These are phyloP conservation scores for Eubasilissa splendida DNA, from an alignment of 2,888 invertebrate species.

Conservation along the genomic window DNA sequence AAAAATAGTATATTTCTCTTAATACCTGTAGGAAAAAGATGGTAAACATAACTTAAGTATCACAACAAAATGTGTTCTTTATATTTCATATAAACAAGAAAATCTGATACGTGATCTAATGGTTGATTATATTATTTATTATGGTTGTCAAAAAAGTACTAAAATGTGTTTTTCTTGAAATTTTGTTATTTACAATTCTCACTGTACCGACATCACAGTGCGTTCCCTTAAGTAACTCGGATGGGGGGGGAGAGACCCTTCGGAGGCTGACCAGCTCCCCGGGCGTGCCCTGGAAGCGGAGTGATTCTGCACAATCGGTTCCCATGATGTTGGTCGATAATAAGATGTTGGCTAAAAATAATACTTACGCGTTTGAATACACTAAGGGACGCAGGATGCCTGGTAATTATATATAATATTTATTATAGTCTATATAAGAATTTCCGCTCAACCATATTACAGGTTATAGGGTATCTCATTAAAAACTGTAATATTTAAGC, in stretches of 20 bases:
- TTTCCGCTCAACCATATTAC: too few relatives aligned
- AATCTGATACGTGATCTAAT: too few relatives aligned
- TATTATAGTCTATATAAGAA: too few relatives aligned
- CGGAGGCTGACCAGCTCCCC: not conserved
- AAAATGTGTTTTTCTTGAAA: conserved; percentile 2
- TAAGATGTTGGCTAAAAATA: conserved; percentile 18
- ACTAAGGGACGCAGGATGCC: conserved; percentile 20
- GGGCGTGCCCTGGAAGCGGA: not conserved
- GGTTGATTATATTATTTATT: too few relatives aligned
- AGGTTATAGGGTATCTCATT: too few relatives aligned
- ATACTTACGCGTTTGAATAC: conserved; percentile 25
- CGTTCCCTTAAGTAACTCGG: not conserved
- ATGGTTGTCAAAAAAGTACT: not conserved
- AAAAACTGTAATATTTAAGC: too few relatives aligned
- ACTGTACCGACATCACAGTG: not conserved
- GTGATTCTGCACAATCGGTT: not conserved
- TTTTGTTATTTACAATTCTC: not conserved
- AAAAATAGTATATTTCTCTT: too few relatives aligned
- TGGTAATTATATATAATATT: not conserved
- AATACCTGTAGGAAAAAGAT: too few relatives aligned
- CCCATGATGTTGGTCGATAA: not conserved
- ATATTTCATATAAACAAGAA: too few relatives aligned
- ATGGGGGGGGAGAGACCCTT: not conserved
- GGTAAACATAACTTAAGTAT: too few relatives aligned
- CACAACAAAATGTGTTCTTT: too few relatives aligned